phyloP scores from a whole-genome alignment of 2,888 invertebrate species.

The Ectemnius cavifrons region DNA sequence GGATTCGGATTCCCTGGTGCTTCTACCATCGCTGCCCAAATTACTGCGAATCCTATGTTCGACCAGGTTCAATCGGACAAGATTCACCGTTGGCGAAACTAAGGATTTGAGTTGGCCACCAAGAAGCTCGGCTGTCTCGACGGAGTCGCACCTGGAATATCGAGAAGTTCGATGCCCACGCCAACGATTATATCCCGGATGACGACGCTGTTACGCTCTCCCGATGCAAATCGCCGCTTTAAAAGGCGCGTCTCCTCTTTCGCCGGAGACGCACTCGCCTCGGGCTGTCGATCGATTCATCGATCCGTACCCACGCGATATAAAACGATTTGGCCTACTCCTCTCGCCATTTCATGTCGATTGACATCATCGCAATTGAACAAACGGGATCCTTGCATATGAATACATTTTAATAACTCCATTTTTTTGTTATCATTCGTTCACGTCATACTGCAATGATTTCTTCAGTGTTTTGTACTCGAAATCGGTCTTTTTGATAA shows the following conservation, averaged over 20 bases:
- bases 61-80: slow-evolving; percentile 79
- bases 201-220: not conserved
- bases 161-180: not conserved
- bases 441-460: no score
- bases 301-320: slow-evolving; percentile 2
- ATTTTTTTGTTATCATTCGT: no score
- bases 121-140: slow-evolving; percentile 93
- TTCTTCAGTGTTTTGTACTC: no score
- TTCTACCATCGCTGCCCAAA: slow-evolving; percentile 81
- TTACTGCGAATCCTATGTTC: slow-evolving; percentile 92
- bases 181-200: not conserved
- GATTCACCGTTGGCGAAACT: slow-evolving; percentile 75
- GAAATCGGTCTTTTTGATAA: no score
- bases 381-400: no score
- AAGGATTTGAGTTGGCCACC: slow-evolving; percentile 91
- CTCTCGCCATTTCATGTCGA: no score
- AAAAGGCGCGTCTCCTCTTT: slow-evolving; percentile 3
- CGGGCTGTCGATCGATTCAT: not conserved
- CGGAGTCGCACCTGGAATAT: slow-evolving; percentile 90
- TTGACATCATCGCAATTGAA: no score
- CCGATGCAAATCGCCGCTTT: not conserved
- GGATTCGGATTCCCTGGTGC: slow-evolving; percentile 84
- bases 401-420: no score
- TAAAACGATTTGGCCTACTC: not conserved
- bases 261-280: not conserved